Base-by-base conservation (phyloP, 2,888 invertebrate species). In the Stictocephala bisonia region DNA sequence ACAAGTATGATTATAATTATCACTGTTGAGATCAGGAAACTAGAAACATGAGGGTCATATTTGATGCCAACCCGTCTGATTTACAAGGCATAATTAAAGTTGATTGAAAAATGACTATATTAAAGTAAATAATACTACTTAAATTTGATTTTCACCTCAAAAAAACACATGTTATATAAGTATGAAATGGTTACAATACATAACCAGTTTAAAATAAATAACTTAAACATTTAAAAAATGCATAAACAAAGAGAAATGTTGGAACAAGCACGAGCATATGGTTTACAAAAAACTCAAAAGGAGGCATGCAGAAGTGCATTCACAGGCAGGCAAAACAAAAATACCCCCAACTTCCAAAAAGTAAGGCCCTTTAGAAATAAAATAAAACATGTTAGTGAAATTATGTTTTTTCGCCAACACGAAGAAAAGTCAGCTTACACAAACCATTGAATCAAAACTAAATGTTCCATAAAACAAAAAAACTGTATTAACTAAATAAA, bases 291-390 rank as follows among this genome's bases (percentile, higher is more conserved):
- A 56, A 64, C 44, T 26, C 18, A 64, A 44, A 41, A 64, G 41
- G 64, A 44, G 24, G 22, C 70, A 58, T 58, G 70, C 70, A 71
- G 44, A 71, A 51, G 18, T 22, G 24, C 44, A 44, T 27, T 41
- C 31, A 71, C 64, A 64, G 64, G 58, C 41, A 71, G 27, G 58
- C 56, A 26, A 58, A 58, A 71, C 15, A 18, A 11, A 22, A 20
- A 13, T 53, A 26, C 20, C 58, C 70, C 53, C 83, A 83, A 83
- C 83, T 83, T 83, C 83, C 83, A 83, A 67, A 68, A 58, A 60
- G 67, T 82, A 82, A 82, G 71, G 58, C 53, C 83, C 48, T 71
- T 58, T n/a, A 50, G 50, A 15, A 48, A 20, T 51, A 51, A 20
- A 51, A 51, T 44, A 11, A 44, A 44, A 44, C n/a, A 44, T 18